Conservation (phyloP, 2,113 vertebrate genomes). For the Alaudala cheleensis region DNA sequence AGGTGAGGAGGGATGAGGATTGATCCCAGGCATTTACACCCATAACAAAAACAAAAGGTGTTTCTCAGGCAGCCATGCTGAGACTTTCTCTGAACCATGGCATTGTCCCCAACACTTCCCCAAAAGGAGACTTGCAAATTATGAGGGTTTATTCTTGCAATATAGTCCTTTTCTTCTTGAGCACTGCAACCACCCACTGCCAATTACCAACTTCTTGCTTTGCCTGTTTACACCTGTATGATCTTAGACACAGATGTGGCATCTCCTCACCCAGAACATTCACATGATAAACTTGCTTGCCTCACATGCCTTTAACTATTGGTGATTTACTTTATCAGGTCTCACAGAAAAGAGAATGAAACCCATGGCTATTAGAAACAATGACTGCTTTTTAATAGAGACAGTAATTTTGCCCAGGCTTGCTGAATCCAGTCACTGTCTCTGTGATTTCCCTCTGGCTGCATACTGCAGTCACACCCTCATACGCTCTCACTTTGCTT, state of each 20-base stretch:
- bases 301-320: not conserved
- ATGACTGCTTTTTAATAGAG: not conserved
- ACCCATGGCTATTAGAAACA: not conserved
- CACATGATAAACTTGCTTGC: not conserved
- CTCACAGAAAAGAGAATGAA: not conserved
- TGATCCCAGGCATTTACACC: not conserved
- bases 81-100: not conserved
- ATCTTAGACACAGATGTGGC: not conserved
- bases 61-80: not conserved
- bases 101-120: not conserved
- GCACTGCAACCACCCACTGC: not conserved
- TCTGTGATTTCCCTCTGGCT: not conserved
- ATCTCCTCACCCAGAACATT: not conserved
- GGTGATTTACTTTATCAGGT: not conserved
- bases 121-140: not conserved
- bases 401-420: not conserved
- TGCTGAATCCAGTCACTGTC: not conserved
- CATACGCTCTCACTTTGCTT: not conserved
- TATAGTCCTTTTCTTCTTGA: not conserved
- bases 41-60: fast-evolving
- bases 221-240: not conserved
- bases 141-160: fast-evolving
- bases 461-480: not conserved
- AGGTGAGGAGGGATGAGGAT: not conserved
- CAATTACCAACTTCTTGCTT: not conserved